These are phyloP conservation scores for Eustalomyia histrio DNA, from an alignment of 2,888 invertebrate genomes.

Conservation along the genomic window DNA sequence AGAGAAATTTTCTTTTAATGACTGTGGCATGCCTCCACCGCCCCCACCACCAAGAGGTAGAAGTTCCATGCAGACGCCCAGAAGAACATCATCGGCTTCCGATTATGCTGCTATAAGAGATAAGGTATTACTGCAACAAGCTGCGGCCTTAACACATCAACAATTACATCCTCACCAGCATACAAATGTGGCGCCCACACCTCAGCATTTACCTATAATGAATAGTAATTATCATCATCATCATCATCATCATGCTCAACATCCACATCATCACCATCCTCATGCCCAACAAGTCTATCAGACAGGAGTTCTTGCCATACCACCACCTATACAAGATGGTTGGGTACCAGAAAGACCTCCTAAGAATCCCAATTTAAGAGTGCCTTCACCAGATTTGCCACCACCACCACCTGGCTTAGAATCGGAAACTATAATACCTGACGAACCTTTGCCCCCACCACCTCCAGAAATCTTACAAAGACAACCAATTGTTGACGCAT, in stretches of 20 bases:
- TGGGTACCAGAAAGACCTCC: constrained; percentile 89
- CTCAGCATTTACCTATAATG: constrained; percentile 70
- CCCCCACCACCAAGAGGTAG: constrained; percentile 78
- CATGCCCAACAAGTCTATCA: constrained; percentile 13
- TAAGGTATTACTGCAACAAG: constrained; percentile 75
- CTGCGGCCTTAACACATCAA: constrained; percentile 75
- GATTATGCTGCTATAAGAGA: constrained; percentile 81
- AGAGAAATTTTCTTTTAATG: constrained; percentile 78
- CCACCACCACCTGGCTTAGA: constrained; percentile 77
- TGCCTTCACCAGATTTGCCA: constrained; percentile 79
- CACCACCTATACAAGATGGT: constrained; percentile 81
- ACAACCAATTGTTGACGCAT: constrained; percentile 59
- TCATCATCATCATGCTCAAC: constrained; percentile 54
- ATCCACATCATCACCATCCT: constrained; percentile 41
- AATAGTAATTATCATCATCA: constrained; percentile 68
- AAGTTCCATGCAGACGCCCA: constrained; percentile 70
- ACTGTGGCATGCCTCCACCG: constrained; percentile 79
- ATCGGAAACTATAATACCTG: constrained; percentile 74
- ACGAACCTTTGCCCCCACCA: constrained; percentile 79
- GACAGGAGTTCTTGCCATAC: constrained; percentile 22
- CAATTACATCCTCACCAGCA: constrained; percentile 77
- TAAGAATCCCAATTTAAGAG: constrained; percentile 85
- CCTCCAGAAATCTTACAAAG: constrained; percentile 78
- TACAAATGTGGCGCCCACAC: constrained; percentile 37
- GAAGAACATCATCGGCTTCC: constrained; percentile 84